Base-by-base conservation (phyloP, 1,140 invertebrate species). In the Chelonus insularis region DNA sequence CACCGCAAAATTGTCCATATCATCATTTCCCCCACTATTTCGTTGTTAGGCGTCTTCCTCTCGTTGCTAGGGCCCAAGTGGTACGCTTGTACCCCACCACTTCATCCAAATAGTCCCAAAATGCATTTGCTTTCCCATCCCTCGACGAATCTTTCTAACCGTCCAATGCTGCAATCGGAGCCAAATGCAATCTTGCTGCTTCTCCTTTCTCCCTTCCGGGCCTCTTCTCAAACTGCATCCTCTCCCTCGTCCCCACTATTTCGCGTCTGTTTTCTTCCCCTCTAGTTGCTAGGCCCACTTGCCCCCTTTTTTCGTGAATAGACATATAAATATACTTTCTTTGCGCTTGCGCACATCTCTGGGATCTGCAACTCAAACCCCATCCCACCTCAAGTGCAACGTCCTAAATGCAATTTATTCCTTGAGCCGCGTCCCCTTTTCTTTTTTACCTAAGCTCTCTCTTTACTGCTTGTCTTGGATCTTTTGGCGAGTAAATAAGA, bases 231-330 rank as follows among this genome's bases (percentile, higher is more conserved):
- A n/a, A 21, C 45, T 23, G 12, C 11, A 45, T 45, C n/a, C 1
- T 11, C 11, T 16, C 47, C 20, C 16, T 25, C n/a, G 2, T 23
- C 48, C 25, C 48, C 48, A 12, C 14, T 9, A 25, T 41, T 56
- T 14, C 51, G 12, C 8, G n/a, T 32, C 21, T 29, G 14, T 50
- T 29, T 52, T 50, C 39, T 59, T 51, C 59, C 43, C 41, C 74
- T 69, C 73, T 77, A 74, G 78, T 78, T 78, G 74, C 78, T 78
- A 80, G 76, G 68, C 69, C 75, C 74, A 78, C 73, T 78, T 77
- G 72, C 72, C 73, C 68, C 72, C 74, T 72, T 73, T 75, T 59
- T 60, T 29, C 41, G 14, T 47, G 32, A 60, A 43, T 74, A 74
- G 69, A 64, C 57, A 21, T 48, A 61, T 65, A 60, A 32, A 60